phyloP scores from a whole-genome alignment of 2,797 vertebrate genomes.

The Cryptoprocta ferox region DNA sequence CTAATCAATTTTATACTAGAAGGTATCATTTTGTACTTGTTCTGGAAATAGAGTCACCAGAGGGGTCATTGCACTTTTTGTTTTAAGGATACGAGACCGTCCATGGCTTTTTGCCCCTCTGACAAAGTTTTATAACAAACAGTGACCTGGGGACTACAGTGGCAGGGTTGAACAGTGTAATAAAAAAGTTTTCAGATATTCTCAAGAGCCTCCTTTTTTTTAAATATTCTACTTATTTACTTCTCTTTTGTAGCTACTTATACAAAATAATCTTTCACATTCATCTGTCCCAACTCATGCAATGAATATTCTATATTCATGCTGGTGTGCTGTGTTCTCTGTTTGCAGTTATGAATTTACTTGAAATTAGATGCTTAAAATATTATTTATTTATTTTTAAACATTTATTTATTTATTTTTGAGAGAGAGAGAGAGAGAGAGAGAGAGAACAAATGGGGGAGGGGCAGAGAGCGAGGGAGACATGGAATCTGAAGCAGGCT shows the following conservation, averaged over 20 bases:
- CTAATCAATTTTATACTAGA: not conserved
- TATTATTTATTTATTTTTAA: not conserved
- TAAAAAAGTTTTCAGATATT: not conserved
- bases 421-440: too few relatives aligned
- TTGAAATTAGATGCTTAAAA: not conserved
- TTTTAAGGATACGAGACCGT: not conserved
- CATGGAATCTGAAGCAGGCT: too few relatives aligned
- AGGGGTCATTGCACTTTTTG: not conserved
- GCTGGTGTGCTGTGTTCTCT: not conserved
- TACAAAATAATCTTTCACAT: not conserved
- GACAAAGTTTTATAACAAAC: not conserved
- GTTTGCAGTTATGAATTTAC: not conserved
- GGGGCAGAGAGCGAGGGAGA: too few relatives aligned
- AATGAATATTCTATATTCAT: not conserved
- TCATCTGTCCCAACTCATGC: not conserved
- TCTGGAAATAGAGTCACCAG: not conserved
- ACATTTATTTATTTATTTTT: too few relatives aligned
- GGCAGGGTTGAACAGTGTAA: not conserved
- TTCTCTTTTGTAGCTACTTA: not conserved
- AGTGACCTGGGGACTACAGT: not conserved
- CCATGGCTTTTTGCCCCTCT: not conserved
- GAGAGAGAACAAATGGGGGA: too few relatives aligned
- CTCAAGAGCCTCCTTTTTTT: not conserved
- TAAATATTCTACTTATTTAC: not conserved
- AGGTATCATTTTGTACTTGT: not conserved